Evolutionary conservation across 1,140 invertebrate species (phyloP).

Genomic region (Aphelinus atriplicis): DNA sequence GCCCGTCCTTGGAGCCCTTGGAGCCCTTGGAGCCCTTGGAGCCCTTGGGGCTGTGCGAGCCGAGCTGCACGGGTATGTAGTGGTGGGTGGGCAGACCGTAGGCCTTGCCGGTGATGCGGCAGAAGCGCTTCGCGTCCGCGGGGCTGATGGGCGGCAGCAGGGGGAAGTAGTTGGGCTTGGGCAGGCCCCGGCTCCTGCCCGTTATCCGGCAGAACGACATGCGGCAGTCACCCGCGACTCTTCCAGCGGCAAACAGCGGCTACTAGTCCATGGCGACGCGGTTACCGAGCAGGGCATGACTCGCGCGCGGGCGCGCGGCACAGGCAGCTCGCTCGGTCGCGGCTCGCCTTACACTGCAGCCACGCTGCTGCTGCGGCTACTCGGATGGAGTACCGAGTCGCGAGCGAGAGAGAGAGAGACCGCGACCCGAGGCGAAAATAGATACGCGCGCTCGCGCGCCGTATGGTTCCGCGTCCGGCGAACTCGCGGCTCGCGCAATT

Average conservation of each 20-base stretch:
- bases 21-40: slow-evolving; percentile 71
- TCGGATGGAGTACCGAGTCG: too few species aligned
- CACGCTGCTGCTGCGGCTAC: too few species aligned
- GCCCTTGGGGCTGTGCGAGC: slow-evolving; percentile 67
- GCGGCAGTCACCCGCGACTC: neutral
- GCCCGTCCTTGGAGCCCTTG: slow-evolving; percentile 68
- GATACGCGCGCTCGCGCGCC: too few species aligned
- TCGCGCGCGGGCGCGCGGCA: neutral
- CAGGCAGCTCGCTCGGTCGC: too few species aligned
- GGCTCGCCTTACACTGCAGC: too few species aligned
- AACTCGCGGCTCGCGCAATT: too few species aligned
- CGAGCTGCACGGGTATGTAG: slow-evolving; percentile 79
- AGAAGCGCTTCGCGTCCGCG: slow-evolving; percentile 81
- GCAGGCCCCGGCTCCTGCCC: slow-evolving; percentile 79
- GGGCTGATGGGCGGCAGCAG: slow-evolving; percentile 82
- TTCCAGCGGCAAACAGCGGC: neutral
- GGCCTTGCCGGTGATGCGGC: slow-evolving; percentile 84
- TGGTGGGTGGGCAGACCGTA: slow-evolving; percentile 79
- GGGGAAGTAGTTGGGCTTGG: slow-evolving; percentile 85
- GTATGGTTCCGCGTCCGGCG: too few species aligned
- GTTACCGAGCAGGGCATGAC: neutral
- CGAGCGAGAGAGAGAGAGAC: too few species aligned
- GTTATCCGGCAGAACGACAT: slow-evolving; percentile 86
- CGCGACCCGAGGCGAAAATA: too few species aligned
- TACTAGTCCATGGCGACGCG: neutral